phyloP scores from a whole-genome alignment of 2,888 invertebrate species.

The Incurvaria masculella region DNA sequence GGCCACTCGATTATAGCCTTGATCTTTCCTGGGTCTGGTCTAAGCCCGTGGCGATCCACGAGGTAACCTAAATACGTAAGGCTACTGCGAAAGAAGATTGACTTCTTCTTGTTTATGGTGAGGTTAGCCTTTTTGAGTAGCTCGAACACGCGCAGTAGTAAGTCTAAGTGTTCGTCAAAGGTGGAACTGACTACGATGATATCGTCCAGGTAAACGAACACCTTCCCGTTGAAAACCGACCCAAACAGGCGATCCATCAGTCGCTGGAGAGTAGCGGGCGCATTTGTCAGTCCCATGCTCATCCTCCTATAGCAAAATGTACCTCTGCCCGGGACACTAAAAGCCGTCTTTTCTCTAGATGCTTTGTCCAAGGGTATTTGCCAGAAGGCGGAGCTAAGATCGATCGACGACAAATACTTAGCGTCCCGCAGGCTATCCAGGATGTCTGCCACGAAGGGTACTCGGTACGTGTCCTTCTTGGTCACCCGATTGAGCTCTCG shows the following conservation, averaged over 20 bases:
- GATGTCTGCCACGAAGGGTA: constrained; percentile 19
- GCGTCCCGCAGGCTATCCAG: constrained; percentile 19
- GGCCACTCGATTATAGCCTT: constrained; percentile 16
- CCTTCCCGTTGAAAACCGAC: constrained; percentile 14
- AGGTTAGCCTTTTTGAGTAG: constrained; percentile 12
- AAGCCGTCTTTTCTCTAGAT: constrained; percentile 9
- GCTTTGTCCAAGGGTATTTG: constrained; percentile 3
- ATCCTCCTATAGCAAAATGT: constrained; percentile 13
- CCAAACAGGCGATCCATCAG: constrained; percentile 15
- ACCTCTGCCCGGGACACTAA: constrained; percentile 15
- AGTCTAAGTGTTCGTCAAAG: constrained; percentile 14
- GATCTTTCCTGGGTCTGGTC: constrained; percentile 17
- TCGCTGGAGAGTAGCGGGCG: constrained; percentile 19
- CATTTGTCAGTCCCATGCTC: constrained; percentile 15
- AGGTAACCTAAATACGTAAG: constrained; percentile 9
- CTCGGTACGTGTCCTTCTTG: constrained; percentile 11
- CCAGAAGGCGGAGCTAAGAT: constrained; percentile 15
- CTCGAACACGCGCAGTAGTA: neutral
- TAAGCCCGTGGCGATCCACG: constrained; percentile 16
- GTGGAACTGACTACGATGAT: constrained; percentile 12
- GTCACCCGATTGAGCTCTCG: too few relatives aligned
- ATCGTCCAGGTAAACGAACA: constrained; percentile 18
- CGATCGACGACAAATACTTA: constrained; percentile 15
- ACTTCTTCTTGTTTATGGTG: constrained; percentile 15
- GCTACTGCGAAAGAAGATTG: constrained; percentile 4